Evolutionary conservation across 2,113 vertebrate genomes (phyloP), one percentile per base, ranked within the genome.

Genomic region (Zootoca vivipara): DNA sequence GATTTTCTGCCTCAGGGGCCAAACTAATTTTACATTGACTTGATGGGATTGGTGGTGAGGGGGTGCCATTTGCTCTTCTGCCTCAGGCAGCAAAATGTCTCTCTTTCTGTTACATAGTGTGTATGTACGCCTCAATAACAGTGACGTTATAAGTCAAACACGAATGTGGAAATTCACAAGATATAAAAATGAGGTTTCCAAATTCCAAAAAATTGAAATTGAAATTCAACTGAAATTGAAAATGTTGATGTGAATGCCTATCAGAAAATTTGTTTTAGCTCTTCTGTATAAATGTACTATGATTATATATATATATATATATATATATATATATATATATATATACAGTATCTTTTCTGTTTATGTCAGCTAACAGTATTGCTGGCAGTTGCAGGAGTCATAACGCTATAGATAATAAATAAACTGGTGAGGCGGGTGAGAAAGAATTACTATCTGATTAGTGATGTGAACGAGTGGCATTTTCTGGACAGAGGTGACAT

Each of bases 401-500:
- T 77, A 77, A 52, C 42, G 82, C 18, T 46, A 42, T 30, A 64
- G 77, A 78, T 89, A 73, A 73, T 73, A 73, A 33, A 79, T 1
- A 64, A 62, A 85, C 64, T 79, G 46, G 46, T 52, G 46, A 52
- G 46, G 46, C 9, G 46, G 46, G 35, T 20, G 7, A 42, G 13
- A 30, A 7, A 28, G 2, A 28, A 78, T 67, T 67, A 69, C n/a
- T 30, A 69, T 81, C n/a, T 81, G 88, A 85, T 65, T 65, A 82
- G 78, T 77, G 78, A 42, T 73, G 56, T 79, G 46, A 46, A 80
- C 46, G 65, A 89, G 35, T 86, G 62, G 58, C 84, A 86, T 82
- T 89, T 89, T 82, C 56, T 86, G 78, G 78, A 78, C 26, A 86
- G 78, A 82, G 70, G 78, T 85, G 89, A 58, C 72, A 82, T 75